Evolutionary conservation across 2,888 invertebrate genomes (phyloP), one percentile per base, ranked within the genome.

Genomic region (Buathra laborator): DNA sequence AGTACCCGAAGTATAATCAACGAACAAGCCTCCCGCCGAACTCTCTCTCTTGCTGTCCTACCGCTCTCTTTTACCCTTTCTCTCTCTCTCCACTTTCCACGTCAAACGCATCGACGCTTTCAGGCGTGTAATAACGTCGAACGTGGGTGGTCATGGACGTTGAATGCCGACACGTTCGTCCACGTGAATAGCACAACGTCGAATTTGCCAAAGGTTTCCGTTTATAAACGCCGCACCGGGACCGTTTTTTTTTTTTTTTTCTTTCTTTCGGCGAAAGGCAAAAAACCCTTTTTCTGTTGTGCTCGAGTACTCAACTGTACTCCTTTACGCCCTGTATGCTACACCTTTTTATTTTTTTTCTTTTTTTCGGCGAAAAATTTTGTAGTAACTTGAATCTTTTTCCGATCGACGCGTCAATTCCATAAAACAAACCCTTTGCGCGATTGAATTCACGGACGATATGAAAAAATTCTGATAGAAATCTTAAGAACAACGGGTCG

Each of bases 21-120:
- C 71, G 51, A 64, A 79, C 66, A n/a, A 64, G 64, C 48, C 32
- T 66, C 51, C 48, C 24, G 66, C 66, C 43, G 37, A 37, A 44
- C 19, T 37, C 19, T 12, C 48, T 19, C 24, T 9, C 56, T 16
- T 10, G 29, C 14, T 62, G 16, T 16, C 76, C 66, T 51, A 12
- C 51, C 24, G 43, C 53, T 76, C 44, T 72, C 51, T 76, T 75
- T 74, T 24, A 48, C 64, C 74, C 62, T 75, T 76, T 64, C 37
- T 37, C 51, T 64, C 37, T 37, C 51, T 64, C 37, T 66, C 62
- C 24, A 32, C 32, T 53, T 59, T 77, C 67, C 59, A 78, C 78
- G 68, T 78, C 78, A 78, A 78, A 78, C 68, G 12, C 68, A 78
- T 78, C 78, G 78, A 70, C 59, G 68, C 78, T 62, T 46, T 78